phyloP scores from a whole-genome alignment of 37 sponge, comb jelly and placozoan species.

The Axinella damicornis region DNA sequence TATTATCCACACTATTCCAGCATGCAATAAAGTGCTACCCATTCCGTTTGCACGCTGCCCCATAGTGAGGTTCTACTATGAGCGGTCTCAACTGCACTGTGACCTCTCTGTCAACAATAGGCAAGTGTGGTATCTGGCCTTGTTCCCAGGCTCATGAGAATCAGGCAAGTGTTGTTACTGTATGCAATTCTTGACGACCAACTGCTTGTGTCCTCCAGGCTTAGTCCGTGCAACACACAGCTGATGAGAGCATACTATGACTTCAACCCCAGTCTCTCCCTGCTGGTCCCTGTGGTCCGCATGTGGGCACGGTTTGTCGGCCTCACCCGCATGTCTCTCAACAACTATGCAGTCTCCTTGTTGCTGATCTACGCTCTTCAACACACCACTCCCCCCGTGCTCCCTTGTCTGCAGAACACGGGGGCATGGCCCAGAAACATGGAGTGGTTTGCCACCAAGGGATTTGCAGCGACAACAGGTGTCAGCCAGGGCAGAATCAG shows the following conservation, averaged over 20 bases:
- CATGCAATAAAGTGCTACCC: conserved; percentile 8
- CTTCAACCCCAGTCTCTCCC: conserved; percentile 48
- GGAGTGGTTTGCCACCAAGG: conserved; percentile 48
- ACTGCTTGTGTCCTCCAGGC: conserved; percentile 15
- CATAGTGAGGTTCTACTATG: conserved; percentile 48
- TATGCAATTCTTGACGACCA: no score
- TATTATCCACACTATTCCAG: background rate
- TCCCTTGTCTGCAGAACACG: conserved; percentile 71
- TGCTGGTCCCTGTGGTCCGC: conserved; percentile 19
- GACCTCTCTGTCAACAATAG: conserved; percentile 62
- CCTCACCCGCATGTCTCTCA: conserved; percentile 9
- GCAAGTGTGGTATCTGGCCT: conserved; percentile 3
- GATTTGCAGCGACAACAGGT: background rate
- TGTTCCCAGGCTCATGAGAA: background rate
- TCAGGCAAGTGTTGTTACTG: background rate
- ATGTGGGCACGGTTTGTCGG: conserved; percentile 37
- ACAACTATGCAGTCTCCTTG: conserved; percentile 70
- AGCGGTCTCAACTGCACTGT: conserved; percentile 17
- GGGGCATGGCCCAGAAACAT: conserved; percentile 69
- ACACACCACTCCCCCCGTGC: conserved; percentile 50
- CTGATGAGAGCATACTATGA: conserved; percentile 54
- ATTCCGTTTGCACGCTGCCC: conserved; percentile 61
- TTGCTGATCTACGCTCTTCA: conserved; percentile 68
- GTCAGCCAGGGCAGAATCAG: background rate
- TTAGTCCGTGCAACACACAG: conserved; percentile 50